Evolutionary conservation across 2,888 invertebrate species (phyloP).

Genomic region (Portevinia maculata): DNA sequence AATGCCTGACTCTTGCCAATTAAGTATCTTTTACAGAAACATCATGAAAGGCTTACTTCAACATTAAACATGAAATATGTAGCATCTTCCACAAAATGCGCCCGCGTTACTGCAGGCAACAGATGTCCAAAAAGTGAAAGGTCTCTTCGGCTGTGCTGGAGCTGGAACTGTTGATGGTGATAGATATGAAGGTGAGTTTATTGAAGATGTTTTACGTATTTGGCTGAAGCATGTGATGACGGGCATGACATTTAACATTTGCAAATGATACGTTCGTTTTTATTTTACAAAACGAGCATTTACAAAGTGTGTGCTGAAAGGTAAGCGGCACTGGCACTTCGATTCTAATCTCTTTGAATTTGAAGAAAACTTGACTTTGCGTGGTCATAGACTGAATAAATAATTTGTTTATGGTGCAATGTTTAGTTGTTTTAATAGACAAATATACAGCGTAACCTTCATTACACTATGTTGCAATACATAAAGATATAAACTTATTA

Average conservation of each 20-base stretch:
- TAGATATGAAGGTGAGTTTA: constrained; percentile 26
- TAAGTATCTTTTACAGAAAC: constrained; percentile 58
- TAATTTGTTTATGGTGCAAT: too few relatives aligned
- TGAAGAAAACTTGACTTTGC: too few relatives aligned
- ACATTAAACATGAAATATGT: constrained; percentile 33
- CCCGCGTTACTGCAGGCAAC: constrained; percentile 44
- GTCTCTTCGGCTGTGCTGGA: constrained; percentile 15
- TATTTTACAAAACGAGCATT: too few relatives aligned
- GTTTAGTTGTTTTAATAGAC: too few relatives aligned
- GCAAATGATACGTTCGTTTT: constrained; percentile 10
- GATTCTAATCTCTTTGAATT: too few relatives aligned
- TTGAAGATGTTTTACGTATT: constrained; percentile 44
- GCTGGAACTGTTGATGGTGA: neutral
- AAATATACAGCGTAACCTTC: too few relatives aligned
- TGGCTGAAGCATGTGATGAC: constrained; percentile 43
- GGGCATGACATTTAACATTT: constrained; percentile 48
- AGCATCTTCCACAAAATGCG: constrained; percentile 50
- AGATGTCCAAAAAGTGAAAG: constrained; percentile 71
- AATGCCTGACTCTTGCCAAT: constrained; percentile 58
- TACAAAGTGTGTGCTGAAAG: too few relatives aligned
- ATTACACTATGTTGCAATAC: too few relatives aligned
- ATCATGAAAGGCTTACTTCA: constrained; percentile 35
- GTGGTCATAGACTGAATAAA: too few relatives aligned
- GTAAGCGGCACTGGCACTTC: too few relatives aligned
- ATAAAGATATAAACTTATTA: too few relatives aligned